Base-by-base conservation (phyloP, 2,113 vertebrate species). In the Ictalurus furcatus region DNA sequence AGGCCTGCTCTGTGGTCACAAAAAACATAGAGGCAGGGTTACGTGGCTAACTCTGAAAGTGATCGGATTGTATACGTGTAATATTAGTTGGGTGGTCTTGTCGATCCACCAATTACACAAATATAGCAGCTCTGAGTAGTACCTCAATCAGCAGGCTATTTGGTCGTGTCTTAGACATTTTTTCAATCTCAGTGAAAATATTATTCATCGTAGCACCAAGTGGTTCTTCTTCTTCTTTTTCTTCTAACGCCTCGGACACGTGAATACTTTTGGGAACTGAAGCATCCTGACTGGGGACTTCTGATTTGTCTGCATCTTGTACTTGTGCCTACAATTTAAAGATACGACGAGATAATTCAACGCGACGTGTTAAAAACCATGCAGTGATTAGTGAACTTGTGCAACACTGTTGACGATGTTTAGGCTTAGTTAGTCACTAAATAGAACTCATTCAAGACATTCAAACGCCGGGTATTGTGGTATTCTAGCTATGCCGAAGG, bases 121-220 rank as follows among this genome's bases (percentile, higher is more conserved):
- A 44, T 5, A 76, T 6, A 59, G 34, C 34, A 44, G 84, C 3
- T 30, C 30, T 5, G 59, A 56, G 23, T 3, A 34, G 52, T 95
- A 96, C 95, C 95, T 94, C 87, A 9, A 85, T 91, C 11, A 94
- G 82, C 14, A 90, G 84, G 67, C 78, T 91, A 76, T 78, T 91
- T 21, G 91, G 84, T 91, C 91, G 92, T 0, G 80, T 89, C 5
- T 74, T 90, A n/a, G 88, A 54, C 11, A 93, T 89, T 0, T 73
- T 86, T 88, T 92, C 90, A 17, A 95, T 90, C 30, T 93, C 93
- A 59, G 84, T 84, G 79, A 94, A 94, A 76, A 94, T 80, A 59
- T 89, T 91, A 48, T 86, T 84, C 90, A 93, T 91, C 30, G 85
- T 84, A 2, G 91, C 84, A 83, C 86, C 90, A 37, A 90, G 86